These are phyloP conservation scores for Zosterops hypoxanthus DNA, from an alignment of 2,113 vertebrate genomes.

Conservation along the genomic window DNA sequence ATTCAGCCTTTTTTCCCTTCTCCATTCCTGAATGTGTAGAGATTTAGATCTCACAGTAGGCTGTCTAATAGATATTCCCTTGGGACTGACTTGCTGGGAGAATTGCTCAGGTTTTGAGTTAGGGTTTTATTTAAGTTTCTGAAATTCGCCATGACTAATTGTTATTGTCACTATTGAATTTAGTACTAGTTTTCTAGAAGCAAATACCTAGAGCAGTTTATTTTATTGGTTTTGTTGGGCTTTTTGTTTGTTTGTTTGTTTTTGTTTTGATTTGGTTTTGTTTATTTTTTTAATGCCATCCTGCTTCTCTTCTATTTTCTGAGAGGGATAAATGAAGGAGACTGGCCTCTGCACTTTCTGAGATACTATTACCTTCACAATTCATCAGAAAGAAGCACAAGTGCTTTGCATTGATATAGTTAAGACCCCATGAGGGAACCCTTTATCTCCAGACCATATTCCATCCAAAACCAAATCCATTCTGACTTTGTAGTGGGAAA, in stretches of 20 bases:
- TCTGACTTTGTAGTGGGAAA: not conserved
- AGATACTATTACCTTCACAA: not conserved
- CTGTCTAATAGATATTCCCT: not conserved
- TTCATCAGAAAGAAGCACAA: not conserved
- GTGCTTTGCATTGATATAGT: not conserved
- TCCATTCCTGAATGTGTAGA: not conserved
- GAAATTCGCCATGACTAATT: not conserved
- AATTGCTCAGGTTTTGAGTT: not conserved
- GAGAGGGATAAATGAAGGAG: not conserved
- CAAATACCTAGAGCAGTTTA: not conserved
- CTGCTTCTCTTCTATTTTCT: not conserved
- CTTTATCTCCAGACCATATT: not conserved
- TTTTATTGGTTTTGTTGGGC: rapidly evolving
- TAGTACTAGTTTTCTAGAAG: not conserved
- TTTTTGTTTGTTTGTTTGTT: not conserved
- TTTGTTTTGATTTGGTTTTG: rapidly evolving
- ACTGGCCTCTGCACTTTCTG: not conserved
- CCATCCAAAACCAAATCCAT: not conserved
- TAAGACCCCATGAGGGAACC: not conserved
- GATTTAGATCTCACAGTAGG: not conserved
- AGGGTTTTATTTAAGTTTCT: not conserved
- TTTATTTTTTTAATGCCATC: not conserved
- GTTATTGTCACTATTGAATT: not conserved
- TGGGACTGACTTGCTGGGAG: not conserved
- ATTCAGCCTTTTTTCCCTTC: not conserved